Percentiles rank a stretch among this genome's conserved stretches.
These are phyloP conservation scores for Apoda limacodes DNA, from an alignment of 2,888 invertebrate species.

Conservation along the genomic window DNA sequence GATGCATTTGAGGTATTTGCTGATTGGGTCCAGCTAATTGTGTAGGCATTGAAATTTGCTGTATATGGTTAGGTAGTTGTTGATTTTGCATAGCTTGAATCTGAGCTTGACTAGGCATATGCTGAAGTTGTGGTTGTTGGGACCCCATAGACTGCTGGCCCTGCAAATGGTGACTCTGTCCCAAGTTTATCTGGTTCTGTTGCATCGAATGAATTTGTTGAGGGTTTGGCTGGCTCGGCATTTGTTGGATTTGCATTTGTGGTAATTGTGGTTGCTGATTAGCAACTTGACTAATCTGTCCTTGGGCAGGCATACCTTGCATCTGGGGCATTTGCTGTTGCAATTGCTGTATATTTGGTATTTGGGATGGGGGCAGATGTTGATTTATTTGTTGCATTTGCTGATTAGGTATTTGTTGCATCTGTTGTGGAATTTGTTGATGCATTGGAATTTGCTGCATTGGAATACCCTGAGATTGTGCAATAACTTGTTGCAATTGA, in stretches of 20 bases:
- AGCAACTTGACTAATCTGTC: conserved; percentile 56
- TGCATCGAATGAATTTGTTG: conserved; percentile 65
- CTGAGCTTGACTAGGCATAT: conserved; percentile 61
- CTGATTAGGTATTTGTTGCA: conserved; percentile 65
- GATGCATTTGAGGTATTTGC: conserved; percentile 64
- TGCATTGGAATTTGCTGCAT: conserved; percentile 68
- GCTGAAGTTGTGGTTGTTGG: conserved; percentile 63
- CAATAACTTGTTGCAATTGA: conserved; percentile 64
- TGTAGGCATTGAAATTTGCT: conserved; percentile 61
- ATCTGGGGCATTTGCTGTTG: conserved; percentile 65
- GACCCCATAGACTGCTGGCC: conserved; percentile 54
- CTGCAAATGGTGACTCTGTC: conserved; percentile 56
- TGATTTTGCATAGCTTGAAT: conserved; percentile 66
- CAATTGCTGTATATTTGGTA: conserved; percentile 61
- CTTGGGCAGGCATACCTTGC: conserved; percentile 59
- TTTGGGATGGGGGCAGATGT: conserved; percentile 57
- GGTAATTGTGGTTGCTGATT: conserved; percentile 63
- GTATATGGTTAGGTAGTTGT: conserved; percentile 68
- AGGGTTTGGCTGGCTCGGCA: conserved; percentile 55
- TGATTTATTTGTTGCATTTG: conserved; percentile 66
- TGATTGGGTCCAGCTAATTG: conserved; percentile 54
- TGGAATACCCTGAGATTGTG: conserved; percentile 58
- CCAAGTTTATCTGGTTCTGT: conserved; percentile 62
- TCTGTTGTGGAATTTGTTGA: conserved; percentile 64
- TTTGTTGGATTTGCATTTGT: conserved; percentile 65